These are phyloP conservation scores for Phalera bucephala DNA, from an alignment of 2,888 invertebrate genomes.

Conservation along the genomic window DNA sequence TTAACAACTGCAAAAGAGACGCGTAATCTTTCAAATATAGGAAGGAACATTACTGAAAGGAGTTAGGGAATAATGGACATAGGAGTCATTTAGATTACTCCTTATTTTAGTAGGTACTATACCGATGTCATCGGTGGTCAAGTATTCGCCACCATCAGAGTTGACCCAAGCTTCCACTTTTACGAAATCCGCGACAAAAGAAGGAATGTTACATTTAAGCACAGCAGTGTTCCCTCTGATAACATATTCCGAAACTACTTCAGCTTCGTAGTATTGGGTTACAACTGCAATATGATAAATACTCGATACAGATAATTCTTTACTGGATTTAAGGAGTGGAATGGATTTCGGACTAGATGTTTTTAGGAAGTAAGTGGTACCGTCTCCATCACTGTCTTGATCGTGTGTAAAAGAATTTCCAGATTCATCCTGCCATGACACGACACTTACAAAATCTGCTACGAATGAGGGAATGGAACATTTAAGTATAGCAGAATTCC, in stretches of 20 bases:
- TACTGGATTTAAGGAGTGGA: conserved; percentile 20
- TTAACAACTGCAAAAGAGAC: conserved; percentile 83
- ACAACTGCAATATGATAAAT: conserved; percentile 86
- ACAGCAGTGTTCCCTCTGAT: conserved; percentile 94
- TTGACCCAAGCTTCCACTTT: conserved; percentile 92
- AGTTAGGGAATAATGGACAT: conserved; percentile 17
- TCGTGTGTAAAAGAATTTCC: conserved; percentile 77
- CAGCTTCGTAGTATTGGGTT: conserved; percentile 94
- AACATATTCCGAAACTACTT: conserved; percentile 94
- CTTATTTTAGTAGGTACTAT: conserved; percentile 37
- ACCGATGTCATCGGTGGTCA: conserved; percentile 89
- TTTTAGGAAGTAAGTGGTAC: conserved; percentile 41
- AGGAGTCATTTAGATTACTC: not conserved
- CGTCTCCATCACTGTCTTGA: conserved; percentile 60
- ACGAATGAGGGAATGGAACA: conserved; percentile 96
- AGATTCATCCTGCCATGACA: conserved; percentile 93
- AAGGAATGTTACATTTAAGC: conserved; percentile 94
- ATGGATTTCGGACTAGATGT: conserved; percentile 13
- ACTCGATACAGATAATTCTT: conserved; percentile 6
- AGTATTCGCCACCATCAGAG: conserved; percentile 86
- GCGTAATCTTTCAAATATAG: not conserved
- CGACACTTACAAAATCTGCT: conserved; percentile 94
- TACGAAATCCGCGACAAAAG: conserved; percentile 95
- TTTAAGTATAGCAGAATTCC: conserved; percentile 94
- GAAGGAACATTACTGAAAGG: conserved; percentile 2